Percentiles rank a stretch among this genome's conserved stretches.
Conservation (phyloP, 2,113 vertebrate genomes). For the Forbesichthys papilliferus region DNA sequence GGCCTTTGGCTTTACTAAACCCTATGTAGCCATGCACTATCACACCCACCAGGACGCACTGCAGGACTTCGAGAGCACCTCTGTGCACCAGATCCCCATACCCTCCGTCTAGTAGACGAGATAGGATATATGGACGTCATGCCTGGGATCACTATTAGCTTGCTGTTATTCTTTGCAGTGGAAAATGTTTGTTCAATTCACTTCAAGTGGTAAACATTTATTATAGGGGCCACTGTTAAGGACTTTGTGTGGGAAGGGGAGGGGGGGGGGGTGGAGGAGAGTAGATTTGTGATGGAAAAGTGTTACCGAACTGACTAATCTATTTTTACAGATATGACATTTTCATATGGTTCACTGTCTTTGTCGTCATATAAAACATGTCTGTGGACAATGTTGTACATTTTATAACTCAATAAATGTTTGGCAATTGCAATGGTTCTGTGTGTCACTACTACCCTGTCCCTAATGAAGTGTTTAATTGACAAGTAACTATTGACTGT, state of each 20-base stretch:
- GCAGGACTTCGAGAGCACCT: slow-evolving; percentile 82
- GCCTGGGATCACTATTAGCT: slow-evolving; percentile 23
- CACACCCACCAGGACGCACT: slow-evolving; percentile 80
- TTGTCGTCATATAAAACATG: slow-evolving; percentile 58
- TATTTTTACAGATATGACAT: slow-evolving; percentile 56
- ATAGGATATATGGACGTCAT: slow-evolving; percentile 7
- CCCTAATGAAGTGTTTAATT: background rate
- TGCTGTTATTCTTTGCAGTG: slow-evolving; percentile 39
- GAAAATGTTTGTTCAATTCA: slow-evolving; percentile 29
- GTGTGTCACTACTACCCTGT: slow-evolving; percentile 1
- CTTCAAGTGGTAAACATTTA: slow-evolving; percentile 12
- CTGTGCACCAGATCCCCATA: slow-evolving; percentile 84
- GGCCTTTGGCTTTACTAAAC: slow-evolving; percentile 83
- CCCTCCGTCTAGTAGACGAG: slow-evolving; percentile 80
- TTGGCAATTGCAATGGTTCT: slow-evolving; percentile 55
- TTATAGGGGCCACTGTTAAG: slow-evolving; percentile 10
- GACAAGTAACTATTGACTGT: background rate
- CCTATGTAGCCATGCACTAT: slow-evolving; percentile 88
- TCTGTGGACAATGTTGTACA: slow-evolving; percentile 67
- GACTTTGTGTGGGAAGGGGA: slow-evolving; percentile 14
- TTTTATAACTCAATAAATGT: slow-evolving; percentile 77
- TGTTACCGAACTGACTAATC: slow-evolving; percentile 27
- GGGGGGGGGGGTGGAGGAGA: background rate
- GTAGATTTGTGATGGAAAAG: slow-evolving; percentile 34
- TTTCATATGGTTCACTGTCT: slow-evolving; percentile 51